These are phyloP conservation scores for Pharmacophagus antenor DNA, from an alignment of 2,888 invertebrate genomes.

Conservation along the genomic window DNA sequence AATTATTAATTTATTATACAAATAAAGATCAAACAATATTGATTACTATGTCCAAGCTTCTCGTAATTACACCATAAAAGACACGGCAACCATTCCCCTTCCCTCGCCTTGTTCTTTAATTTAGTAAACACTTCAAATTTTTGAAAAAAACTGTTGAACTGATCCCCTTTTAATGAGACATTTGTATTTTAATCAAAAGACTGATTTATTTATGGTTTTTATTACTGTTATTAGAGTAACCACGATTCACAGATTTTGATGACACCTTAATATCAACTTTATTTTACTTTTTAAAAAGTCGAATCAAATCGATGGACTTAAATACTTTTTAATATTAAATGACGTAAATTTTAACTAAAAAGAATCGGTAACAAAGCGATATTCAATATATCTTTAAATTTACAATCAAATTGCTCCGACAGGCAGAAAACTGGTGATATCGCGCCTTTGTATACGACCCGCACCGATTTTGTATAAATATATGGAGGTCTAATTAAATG, in stretches of 20 bases:
- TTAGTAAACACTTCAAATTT: constrained; percentile 14
- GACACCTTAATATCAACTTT: no score
- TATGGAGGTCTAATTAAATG: constrained; percentile 12
- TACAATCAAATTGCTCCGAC: neutral
- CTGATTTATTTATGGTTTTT: no score
- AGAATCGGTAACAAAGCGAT: no score
- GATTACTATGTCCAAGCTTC: neutral
- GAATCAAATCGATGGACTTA: no score
- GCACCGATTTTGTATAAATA: constrained; percentile 8
- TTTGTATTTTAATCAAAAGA: neutral
- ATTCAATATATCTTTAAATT: neutral
- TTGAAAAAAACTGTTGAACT: neutral
- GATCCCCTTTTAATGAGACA: neutral
- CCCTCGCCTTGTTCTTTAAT: neutral
- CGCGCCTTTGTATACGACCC: constrained; percentile 3
- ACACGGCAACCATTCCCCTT: constrained; percentile 10
- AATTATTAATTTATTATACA: neutral
- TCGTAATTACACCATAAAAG: neutral
- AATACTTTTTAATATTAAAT: no score
- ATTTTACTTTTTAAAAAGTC: no score
- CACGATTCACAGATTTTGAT: neutral
- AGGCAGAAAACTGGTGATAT: constrained; percentile 13
- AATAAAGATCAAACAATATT: neutral
- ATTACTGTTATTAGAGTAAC: neutral
- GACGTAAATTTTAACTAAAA: no score